These are phyloP conservation scores for Cryptus viduatorius DNA, from an alignment of 2,888 invertebrate species.

Conservation along the genomic window DNA sequence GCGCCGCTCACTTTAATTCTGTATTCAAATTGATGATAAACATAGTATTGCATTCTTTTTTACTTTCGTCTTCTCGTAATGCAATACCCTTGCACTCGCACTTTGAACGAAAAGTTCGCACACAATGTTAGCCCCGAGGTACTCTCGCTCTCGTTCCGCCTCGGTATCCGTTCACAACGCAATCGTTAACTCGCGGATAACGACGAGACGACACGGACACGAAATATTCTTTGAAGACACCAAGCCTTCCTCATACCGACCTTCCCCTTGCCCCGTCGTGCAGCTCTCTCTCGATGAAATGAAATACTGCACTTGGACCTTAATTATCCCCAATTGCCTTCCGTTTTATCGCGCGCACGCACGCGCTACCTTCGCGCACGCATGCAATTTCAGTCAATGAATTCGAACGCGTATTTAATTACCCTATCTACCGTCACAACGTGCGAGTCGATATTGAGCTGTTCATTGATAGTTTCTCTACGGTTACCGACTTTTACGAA, in stretches of 20 bases:
- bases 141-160: background rate
- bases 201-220: constrained; percentile 40
- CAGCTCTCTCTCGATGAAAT: constrained; percentile 43
- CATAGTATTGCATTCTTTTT: constrained; percentile 7
- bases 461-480: constrained; percentile 17
- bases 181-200: constrained; percentile 36
- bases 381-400: constrained; percentile 46
- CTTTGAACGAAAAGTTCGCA: constrained; percentile 12
- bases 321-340: constrained; percentile 74
- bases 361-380: constrained; percentile 15
- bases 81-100: constrained; percentile 5
- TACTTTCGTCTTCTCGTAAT: background rate
- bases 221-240: constrained; percentile 25
- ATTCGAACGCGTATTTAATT: constrained; percentile 49
- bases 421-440: constrained; percentile 32
- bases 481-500: constrained; percentile 9
- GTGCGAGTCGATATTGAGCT: constrained; percentile 29
- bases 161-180: background rate
- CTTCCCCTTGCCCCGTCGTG: background rate
- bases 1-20: constrained; percentile 45
- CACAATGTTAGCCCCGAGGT: constrained; percentile 12
- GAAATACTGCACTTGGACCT: constrained; percentile 65
- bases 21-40: constrained; percentile 63
- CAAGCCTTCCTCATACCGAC: background rate
- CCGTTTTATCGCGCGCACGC: constrained; percentile 62